A percentile compares a stretch with the other conserved stretches of the same genome.
Conservation (phyloP, 2,888 invertebrate genomes). For the Tachina lurida region DNA sequence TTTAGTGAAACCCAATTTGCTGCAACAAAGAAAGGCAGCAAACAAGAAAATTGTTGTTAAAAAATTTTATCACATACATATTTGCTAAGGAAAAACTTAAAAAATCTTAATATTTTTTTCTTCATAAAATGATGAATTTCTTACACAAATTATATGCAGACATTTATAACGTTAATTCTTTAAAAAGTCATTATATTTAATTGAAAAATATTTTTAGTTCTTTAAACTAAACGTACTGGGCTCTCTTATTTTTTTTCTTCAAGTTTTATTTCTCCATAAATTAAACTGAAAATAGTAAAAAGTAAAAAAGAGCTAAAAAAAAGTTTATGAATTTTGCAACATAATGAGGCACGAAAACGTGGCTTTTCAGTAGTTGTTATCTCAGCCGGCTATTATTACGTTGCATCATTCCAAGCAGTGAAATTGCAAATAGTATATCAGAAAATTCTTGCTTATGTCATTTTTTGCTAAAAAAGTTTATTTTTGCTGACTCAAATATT, state of each 20-base stretch:
- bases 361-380: slow-evolving; percentile 45
- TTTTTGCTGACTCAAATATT: slow-evolving; percentile 40
- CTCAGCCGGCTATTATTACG: slow-evolving; percentile 34
- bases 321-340: slow-evolving; percentile 50
- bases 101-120: background rate
- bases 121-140: slow-evolving; percentile 34
- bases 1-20: slow-evolving; percentile 89
- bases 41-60: slow-evolving; percentile 39
- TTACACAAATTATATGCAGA: slow-evolving; percentile 58
- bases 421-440: slow-evolving; percentile 47
- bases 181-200: slow-evolving; percentile 40
- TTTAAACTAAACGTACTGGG: background rate
- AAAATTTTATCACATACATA: background rate
- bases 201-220: slow-evolving; percentile 36
- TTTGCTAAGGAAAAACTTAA: slow-evolving; percentile 29
- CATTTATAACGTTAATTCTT: slow-evolving; percentile 23
- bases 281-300: slow-evolving; percentile 15
- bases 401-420: slow-evolving; percentile 39
- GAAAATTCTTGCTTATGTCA: slow-evolving; percentile 37
- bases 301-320: slow-evolving; percentile 11
- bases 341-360: slow-evolving; percentile 67
- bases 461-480: slow-evolving; percentile 32
- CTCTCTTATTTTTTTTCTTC: background rate
- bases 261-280: slow-evolving; percentile 36
- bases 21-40: slow-evolving; percentile 75